Conservation (phyloP, 2,113 vertebrate species). For the Phocoena phocoena region DNA sequence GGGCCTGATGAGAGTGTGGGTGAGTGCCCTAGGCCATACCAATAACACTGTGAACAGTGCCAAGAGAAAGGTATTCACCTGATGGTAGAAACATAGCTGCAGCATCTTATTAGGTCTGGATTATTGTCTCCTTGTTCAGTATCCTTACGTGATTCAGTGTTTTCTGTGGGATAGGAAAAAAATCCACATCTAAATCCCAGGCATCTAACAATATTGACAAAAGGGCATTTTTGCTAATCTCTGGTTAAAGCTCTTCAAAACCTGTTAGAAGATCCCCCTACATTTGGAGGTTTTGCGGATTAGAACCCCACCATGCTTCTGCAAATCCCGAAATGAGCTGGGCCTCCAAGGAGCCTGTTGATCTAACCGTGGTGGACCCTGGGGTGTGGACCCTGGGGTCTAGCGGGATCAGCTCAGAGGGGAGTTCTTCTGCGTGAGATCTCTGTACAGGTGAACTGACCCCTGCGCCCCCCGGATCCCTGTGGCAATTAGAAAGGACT, state of each 20-base stretch:
- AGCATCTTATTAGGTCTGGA: background rate
- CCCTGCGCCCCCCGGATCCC: too few species aligned
- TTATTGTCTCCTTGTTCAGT: background rate
- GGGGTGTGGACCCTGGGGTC: background rate
- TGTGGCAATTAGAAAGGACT: background rate
- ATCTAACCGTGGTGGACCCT: background rate
- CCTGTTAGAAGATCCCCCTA: background rate
- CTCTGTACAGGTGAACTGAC: too few species aligned
- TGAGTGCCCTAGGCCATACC: rapidly evolving
- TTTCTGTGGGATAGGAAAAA: background rate
- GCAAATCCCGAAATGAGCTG: background rate
- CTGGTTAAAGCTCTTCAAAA: background rate
- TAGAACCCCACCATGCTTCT: background rate
- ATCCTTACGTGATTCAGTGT: background rate
- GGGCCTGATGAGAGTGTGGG: background rate
- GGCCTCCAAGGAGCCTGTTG: background rate
- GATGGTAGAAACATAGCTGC: background rate
- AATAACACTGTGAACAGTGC: rapidly evolving
- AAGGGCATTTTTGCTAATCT: background rate
- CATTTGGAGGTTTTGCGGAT: background rate
- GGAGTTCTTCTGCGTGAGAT: background rate
- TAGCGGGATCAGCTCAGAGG: background rate
- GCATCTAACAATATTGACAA: background rate
- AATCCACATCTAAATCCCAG: background rate
- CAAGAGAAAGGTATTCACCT: background rate